A percentile compares a stretch with the other conserved stretches of the same genome.
Conservation (phyloP, 2,113 vertebrate species). For the Otolemur garnettii region DNA sequence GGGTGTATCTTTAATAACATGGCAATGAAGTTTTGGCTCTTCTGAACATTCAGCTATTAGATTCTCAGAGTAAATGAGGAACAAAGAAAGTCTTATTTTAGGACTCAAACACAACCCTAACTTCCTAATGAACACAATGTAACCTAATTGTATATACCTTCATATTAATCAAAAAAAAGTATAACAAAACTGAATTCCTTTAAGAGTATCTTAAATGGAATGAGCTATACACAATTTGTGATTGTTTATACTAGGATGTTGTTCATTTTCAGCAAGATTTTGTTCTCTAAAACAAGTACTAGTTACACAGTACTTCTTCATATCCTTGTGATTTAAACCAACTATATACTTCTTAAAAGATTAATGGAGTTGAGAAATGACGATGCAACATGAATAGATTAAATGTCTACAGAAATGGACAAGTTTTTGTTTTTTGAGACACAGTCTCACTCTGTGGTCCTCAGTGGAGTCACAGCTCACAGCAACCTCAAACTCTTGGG, state of each 20-base stretch:
- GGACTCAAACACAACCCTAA: too few species aligned
- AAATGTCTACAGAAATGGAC: too few species aligned
- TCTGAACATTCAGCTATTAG: not conserved
- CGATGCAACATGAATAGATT: not conserved
- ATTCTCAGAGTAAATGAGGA: not conserved
- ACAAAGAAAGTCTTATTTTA: not conserved
- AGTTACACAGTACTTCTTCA: not conserved
- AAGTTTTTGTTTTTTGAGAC: too few species aligned
- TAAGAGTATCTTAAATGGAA: not conserved
- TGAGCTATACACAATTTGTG: not conserved
- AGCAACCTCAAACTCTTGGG: too few species aligned
- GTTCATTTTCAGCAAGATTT: not conserved
- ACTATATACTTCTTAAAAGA: not conserved
- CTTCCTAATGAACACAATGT: too few species aligned
- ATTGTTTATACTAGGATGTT: not conserved
- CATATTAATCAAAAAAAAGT: not conserved
- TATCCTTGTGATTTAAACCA: not conserved
- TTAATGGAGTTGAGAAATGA: not conserved
- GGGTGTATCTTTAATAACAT: not conserved
- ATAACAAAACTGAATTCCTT: not conserved
- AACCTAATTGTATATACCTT: too few species aligned
- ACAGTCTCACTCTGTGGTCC: too few species aligned
- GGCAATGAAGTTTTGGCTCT: not conserved
- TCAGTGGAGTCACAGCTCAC: too few species aligned
- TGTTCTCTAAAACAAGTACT: constrained; percentile 10